These are phyloP conservation scores for Prinia subflava DNA, from an alignment of 2,113 vertebrate species.

Conservation along the genomic window DNA sequence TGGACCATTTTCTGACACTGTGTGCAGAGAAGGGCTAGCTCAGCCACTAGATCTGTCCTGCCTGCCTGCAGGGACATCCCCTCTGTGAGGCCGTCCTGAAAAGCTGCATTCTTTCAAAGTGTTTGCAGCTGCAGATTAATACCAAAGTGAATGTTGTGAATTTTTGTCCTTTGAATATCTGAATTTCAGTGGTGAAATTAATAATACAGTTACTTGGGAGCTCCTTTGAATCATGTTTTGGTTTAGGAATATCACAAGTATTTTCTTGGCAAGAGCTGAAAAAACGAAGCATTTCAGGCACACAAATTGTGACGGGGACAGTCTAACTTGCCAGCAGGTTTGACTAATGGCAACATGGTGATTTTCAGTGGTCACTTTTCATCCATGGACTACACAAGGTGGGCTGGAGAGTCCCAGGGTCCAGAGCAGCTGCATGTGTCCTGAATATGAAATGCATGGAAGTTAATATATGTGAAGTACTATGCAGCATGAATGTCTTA, in stretches of 20 bases:
- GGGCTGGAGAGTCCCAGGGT: neutral
- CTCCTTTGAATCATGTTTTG: neutral
- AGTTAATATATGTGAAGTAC: neutral
- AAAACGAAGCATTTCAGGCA: neutral
- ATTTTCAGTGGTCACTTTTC: neutral
- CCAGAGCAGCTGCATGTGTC: neutral
- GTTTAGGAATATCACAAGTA: neutral
- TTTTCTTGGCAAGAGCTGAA: neutral
- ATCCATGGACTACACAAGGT: neutral
- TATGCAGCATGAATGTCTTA: neutral
- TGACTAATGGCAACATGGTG: neutral
- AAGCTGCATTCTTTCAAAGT: neutral
- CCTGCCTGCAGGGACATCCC: neutral
- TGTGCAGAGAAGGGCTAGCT: neutral
- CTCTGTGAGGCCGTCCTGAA: neutral
- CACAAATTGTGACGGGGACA: accelerated
- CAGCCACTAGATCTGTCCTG: neutral
- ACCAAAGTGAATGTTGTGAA: neutral
- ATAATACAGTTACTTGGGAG: neutral
- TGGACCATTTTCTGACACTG: neutral
- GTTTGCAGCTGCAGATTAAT: neutral
- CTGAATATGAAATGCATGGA: neutral
- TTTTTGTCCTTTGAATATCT: neutral
- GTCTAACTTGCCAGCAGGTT: neutral
- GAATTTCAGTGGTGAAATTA: neutral